Conservation (phyloP, 2,113 vertebrate genomes). For the Penelope pileata region DNA sequence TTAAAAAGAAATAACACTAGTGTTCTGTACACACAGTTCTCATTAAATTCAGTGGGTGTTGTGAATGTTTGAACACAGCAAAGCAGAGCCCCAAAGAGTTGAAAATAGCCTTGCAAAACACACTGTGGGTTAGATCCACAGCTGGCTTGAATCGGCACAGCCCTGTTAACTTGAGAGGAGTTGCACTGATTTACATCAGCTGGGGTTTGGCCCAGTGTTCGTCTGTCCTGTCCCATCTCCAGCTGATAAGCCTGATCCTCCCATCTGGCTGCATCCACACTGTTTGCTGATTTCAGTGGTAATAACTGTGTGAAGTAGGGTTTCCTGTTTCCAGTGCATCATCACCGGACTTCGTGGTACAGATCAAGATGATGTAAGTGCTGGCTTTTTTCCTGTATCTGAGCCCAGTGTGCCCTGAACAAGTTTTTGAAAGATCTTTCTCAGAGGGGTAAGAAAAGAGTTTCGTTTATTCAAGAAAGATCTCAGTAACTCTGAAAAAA, state of each 20-base stretch:
- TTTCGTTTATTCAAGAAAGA: background rate
- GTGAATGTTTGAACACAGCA: slow-evolving; percentile 44
- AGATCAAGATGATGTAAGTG: background rate
- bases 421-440: background rate
- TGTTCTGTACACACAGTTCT: slow-evolving; percentile 50
- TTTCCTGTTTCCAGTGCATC: background rate
- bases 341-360: background rate
- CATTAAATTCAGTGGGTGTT: slow-evolving; percentile 55
- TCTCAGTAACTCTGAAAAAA: background rate
- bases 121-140: slow-evolving; percentile 4
- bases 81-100: slow-evolving; percentile 42
- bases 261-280: background rate
- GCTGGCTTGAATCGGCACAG: slow-evolving; percentile 31
- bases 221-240: background rate
- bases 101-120: slow-evolving; percentile 66
- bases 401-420: background rate
- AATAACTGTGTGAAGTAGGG: background rate
- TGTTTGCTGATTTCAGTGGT: background rate
- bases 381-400: background rate
- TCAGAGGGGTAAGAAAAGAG: background rate
- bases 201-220: background rate
- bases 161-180: background rate
- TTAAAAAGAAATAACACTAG: slow-evolving; percentile 53
- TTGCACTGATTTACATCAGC: background rate
- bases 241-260: background rate